Evolutionary conservation across 2,113 vertebrate genomes (phyloP), one percentile per base, ranked within the genome.

Genomic region (Nycticebus coucang): DNA sequence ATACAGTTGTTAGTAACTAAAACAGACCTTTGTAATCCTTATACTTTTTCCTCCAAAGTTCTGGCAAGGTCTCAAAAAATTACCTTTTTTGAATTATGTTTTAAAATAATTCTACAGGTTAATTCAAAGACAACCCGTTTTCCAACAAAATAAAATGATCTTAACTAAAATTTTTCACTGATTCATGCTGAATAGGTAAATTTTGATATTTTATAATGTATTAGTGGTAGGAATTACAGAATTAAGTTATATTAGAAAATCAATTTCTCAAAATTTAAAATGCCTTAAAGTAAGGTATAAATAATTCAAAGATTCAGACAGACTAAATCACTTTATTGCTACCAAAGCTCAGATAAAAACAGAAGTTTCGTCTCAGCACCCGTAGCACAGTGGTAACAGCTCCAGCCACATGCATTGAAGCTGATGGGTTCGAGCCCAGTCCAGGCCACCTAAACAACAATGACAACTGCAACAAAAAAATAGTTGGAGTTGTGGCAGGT

Each of bases 241-340:
- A 15, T 68, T 68, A 92, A 92, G 1, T 33, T 80, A 24, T 41
- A 86, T 14, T n/a, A 0, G 45, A 93, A 72, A 7, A 66, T 50
- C 12, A 91, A 14, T 30, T 80, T 81, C 81, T 91, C 37, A 81
- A 86, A 53, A 50, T 81, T 81, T 93, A 33, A 93, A 86, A 89
- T 71, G 57, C 22, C 45, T 4, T 79, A 14, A 4, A 37, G 28
- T 64, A 50, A 79, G 55, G 13, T 12, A 66, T 37, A 18, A 59
- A 4, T 75, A 87, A 87, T 81, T 60, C 22, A 80, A 55, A 80
- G 14, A 85, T 50, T 90, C 92, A 64, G 26, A 41, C 55, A 78
- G 13, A 85, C 11, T 83, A 80, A 86, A 77, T n/a, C 33, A 81
- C 45, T 75, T 79, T 75, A 74, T 64, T 7, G 78, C 78, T 22